Base-by-base conservation (phyloP, 2,797 vertebrate species). In the Sebastes vulpes region DNA sequence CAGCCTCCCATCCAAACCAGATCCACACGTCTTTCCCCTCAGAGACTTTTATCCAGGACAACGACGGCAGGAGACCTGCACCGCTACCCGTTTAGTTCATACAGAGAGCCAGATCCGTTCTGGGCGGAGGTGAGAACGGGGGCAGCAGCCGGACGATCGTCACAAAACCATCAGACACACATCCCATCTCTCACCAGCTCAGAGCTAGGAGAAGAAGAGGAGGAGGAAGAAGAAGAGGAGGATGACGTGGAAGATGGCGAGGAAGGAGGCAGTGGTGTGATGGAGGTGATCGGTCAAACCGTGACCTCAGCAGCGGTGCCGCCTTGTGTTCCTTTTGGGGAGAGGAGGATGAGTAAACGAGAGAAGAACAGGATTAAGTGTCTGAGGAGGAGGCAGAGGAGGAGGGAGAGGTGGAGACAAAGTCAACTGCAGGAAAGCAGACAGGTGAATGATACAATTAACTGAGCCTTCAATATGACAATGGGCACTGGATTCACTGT, bases 321-420 rank as follows among this genome's bases (percentile, higher is more conserved):
- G 12, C 81, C 91, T 1, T 59, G 92, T 59, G 61, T 76, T 46
- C 69, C 80, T 31, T 65, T 53, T 29, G 86, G 72, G 58, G 96
- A 95, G 32, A 94, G 92, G 86, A 96, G 95, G 21, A 89, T 95
- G 76, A 96, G 66, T 75, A 97, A 96, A 83, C 95, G 94, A 88
- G 97, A 98, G 91, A 97, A 92, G 84, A 98, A 94, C 90, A 96
- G 96, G 77, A 90, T 96, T 28, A 97, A 97, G 93, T 97, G 92
- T 87, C 82, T 97, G 79, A 95, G 96, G 79, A 97, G 95, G 81
- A 98, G 96, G 84, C 97, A 97, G 77, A 96, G 91, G 79, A 96
- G 95, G 77, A 93, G 35, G 78, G 97, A 98, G 84, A 89, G 79
- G 65, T 96, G 97, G 96, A 94, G 97, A 35, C 97, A 97, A 81